Evolutionary conservation across 2,113 vertebrate species (phyloP), one percentile per base, ranked within the genome.

Genomic region (Charadrius vociferus): DNA sequence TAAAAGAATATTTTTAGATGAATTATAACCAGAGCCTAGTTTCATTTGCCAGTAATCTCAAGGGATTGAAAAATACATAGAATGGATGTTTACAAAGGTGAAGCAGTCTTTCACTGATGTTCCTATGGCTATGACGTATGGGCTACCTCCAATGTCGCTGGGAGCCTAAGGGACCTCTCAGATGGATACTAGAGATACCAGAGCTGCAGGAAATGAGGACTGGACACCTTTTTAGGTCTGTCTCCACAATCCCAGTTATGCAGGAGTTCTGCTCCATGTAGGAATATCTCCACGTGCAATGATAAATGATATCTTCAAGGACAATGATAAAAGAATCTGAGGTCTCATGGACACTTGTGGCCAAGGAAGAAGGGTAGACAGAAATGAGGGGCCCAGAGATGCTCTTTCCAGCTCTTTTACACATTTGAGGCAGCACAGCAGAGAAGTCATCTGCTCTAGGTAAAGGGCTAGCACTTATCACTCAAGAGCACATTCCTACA

Each of bases 51-150:
- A 10, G 21, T 65, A 52, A 37, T 87, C 19, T 75, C 32, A 59
- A 47, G 37, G 14, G 5, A 6, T 11, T 67, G 9, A 8, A 30
- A 29, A 32, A 19, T 58, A 27, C 21, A 26, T 39, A 16, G 56
- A 39, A 16, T 41, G 26, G 29, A 45, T 23, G 14, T 37, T 88
- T 71, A n/a, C n/a, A 62, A 29, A 50, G 71, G 18, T 7, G 4
- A 45, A 58, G 14, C 14, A 74, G 14, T 7, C 37, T 70, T 41
- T 81, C 37, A 32, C 13, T 41, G 30, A 7, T 59, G 21, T 24
- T 70, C 43, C 55, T 52, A 9, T 45, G 14, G 6, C 34, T 63
- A 1, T 14, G 12, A 43, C 0, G 1, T 41, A 29, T 19, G 14
- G 45, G 32, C 19, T 73, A 16, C 41, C 21, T 93, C 23, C 3